Evolutionary conservation across 2,797 vertebrate genomes (phyloP), one percentile per base, ranked within the genome.

Genomic region (Phaenicophaeus curvirostris): DNA sequence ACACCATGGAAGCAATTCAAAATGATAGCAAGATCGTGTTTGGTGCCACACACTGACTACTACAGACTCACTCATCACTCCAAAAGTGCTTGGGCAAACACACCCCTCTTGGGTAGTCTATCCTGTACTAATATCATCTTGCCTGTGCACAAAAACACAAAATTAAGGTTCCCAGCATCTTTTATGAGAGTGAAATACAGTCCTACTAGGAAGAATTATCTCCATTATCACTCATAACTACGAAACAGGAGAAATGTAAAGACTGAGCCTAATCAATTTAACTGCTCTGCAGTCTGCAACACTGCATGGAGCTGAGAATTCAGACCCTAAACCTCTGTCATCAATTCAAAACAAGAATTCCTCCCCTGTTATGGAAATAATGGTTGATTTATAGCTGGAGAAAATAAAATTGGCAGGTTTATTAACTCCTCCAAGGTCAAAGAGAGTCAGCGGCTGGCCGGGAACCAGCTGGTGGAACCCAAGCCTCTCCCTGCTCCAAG

Each of bases 311-410:
- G 58, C 33, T 74, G 16, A 61, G 37, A 61, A 83, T 35, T 55
- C 48, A 55, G 55, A 86, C 7, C 62, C 62, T 35, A 92, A 78
- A 86, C 23, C 28, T 67, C 59, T 75, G 62, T 55, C 63, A 81
- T 33, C 44, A 58, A 75, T 44, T 68, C 24, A 58, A 58, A 90
- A n/a, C 7, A 89, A 68, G 78, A 88, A 59, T 35, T 90, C 57
- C 18, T 75, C 73, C 81, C 73, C 58, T 73, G 72, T 68, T 93
- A 81, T 4, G 55, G 76, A 95, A 95, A 68, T 78, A 72, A 75
- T 5, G 8, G 31, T 16, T 85, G 66, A 88, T 86, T 85, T 87
- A 78, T 15, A 78, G 76, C n/a, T 53, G 25, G 11, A 83, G 31
- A 76, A 92, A 87, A 73, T 46, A 66, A 84, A 87, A 42, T 15